Percentiles rank a stretch among this genome's conserved stretches.
phyloP scores from a whole-genome alignment of 2,113 vertebrate species.

The Raja brachyura region DNA sequence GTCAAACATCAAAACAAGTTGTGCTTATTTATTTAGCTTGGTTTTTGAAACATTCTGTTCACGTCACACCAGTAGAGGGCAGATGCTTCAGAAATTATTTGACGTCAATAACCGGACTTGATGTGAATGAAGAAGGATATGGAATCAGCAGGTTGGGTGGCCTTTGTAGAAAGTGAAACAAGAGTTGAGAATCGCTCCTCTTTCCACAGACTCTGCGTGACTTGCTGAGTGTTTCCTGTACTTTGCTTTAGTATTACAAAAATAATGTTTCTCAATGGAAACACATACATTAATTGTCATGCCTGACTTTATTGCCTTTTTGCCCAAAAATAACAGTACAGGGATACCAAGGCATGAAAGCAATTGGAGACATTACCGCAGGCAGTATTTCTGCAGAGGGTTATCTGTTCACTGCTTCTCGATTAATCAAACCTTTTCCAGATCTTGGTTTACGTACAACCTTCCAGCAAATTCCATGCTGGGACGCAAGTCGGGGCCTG shows the following conservation, averaged over 20 bases:
- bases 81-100: neutral
- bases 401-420: neutral
- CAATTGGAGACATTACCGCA: neutral
- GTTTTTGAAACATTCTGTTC: neutral
- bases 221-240: too few species aligned
- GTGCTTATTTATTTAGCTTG: neutral
- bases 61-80: neutral
- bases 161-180: too few species aligned
- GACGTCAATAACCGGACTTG: neutral
- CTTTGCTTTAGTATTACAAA: too few species aligned
- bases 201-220: too few species aligned
- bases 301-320: too few species aligned
- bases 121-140: neutral
- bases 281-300: neutral
- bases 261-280: neutral
- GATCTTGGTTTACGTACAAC: neutral
- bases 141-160: neutral
- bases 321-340: too few species aligned
- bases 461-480: neutral
- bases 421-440: neutral
- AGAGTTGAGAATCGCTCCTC: too few species aligned
- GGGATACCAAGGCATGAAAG: neutral
- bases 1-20: neutral
- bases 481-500: too few species aligned
- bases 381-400: neutral